Base-by-base conservation (phyloP, 2,113 vertebrate genomes). In the Cepphus grylle region DNA sequence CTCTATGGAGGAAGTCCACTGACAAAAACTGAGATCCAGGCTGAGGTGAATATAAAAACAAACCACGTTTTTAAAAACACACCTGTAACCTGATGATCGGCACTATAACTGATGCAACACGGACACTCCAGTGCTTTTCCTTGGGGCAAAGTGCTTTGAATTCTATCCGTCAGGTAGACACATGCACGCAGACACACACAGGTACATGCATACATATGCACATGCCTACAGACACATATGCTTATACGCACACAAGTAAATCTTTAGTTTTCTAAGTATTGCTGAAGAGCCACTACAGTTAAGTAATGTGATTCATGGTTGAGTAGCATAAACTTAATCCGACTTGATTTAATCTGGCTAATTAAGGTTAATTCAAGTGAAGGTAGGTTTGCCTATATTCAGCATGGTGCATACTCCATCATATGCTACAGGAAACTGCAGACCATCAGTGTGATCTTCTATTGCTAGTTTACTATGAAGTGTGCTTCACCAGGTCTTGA, bases 1-100 rank as follows among this genome's bases (percentile, higher is more conserved):
- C 62, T 61, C 14, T 58, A 5, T 76, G 84, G 30, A 92, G n/a
- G 21, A 93, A 78, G 32, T 53, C 61, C 42, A 79, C 74, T 84
- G 53, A 81, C 23, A 67, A 81, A 96, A 95, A 32, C 62, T 86
- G 36, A 93, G 93, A 88, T 62, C 27, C 23, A 62, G 32, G 59
- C 79, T 86, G 79, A 88, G 55, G 25, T 74, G 38, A 94, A 93
- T 87, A 40, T 74, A 82, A 79, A 93, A 91, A 10, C 1, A 45
- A 67, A 4, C 22, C 13, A 42, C 11, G 9, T 12, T 81, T 76
- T 88, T 47, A 42, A 77, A 93, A 90, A 38, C 10, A 77, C 16
- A 56, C 36, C 34, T 19, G 19, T 70, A 82, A 36, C 17, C 27
- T 83, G 40, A 65, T 73, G 63, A 63, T n/a, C 73, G 79, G 15